These are phyloP conservation scores for Enteromius trimaculatus DNA, from an alignment of 2,797 vertebrate genomes.

Conservation along the genomic window DNA sequence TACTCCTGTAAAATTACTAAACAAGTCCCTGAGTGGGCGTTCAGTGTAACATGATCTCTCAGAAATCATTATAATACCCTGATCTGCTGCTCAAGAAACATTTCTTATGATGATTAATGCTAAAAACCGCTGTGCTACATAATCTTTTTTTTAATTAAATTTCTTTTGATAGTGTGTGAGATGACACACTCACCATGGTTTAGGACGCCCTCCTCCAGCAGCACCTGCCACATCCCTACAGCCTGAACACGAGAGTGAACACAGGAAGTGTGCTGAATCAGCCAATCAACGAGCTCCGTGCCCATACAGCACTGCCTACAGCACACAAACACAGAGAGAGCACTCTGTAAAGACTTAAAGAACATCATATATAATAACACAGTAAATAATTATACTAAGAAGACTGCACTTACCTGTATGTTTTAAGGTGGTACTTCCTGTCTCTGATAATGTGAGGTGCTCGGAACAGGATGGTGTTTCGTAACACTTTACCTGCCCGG, in stretches of 20 bases:
- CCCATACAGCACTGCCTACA: conserved; percentile 94
- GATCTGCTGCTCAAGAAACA: not conserved
- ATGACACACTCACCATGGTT: conserved; percentile 88
- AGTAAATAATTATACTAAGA: not conserved
- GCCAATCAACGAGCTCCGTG: conserved; percentile 97
- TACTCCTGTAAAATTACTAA: not conserved
- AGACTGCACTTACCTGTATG: conserved; percentile 80
- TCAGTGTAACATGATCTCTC: not conserved
- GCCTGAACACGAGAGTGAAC: conserved; percentile 93
- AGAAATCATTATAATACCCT: not conserved
- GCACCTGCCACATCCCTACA: conserved; percentile 98
- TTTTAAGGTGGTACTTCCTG: conserved; percentile 97
- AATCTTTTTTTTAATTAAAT: not conserved
- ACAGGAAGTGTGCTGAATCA: conserved; percentile 92
- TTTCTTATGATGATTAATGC: not conserved
- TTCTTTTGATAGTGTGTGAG: not conserved
- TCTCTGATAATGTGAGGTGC: conserved; percentile 98
- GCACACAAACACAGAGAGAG: conserved; percentile 19
- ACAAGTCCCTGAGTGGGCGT: not conserved
- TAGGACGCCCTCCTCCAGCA: conserved; percentile 94
- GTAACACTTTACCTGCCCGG: conserved; percentile 88
- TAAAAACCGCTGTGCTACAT: not conserved
- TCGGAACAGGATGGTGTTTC: conserved; percentile 86
- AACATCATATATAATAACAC: not conserved
- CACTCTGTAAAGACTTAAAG: not conserved